Conservation (phyloP, 2,797 vertebrate species). For the Chelonia mydas region DNA sequence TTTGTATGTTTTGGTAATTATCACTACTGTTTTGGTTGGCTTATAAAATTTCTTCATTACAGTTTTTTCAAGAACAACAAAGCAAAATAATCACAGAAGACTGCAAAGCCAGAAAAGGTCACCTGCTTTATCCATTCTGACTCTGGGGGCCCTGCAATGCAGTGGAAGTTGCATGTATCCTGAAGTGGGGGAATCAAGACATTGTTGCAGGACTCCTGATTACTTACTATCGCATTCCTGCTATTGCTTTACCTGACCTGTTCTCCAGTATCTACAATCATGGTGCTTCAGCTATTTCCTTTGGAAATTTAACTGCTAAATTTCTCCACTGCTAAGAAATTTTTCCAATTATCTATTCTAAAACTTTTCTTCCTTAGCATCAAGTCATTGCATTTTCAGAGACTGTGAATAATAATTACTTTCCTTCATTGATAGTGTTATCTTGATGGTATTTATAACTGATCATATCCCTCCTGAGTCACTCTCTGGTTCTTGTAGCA, state of each 20-base stretch:
- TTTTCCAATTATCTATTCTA: not conserved
- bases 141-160: not conserved
- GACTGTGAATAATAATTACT: not conserved
- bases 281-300: not conserved
- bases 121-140: too few species aligned
- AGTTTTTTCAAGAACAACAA: too few species aligned
- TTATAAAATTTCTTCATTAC: not conserved
- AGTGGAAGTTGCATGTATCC: not conserved
- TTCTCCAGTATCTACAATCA: not conserved
- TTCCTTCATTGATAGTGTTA: not conserved
- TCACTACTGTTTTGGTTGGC: not conserved
- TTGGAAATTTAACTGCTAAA: not conserved
- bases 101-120: too few species aligned
- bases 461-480: slow-evolving; percentile 18
- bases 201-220: too few species aligned
- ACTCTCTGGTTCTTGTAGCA: not conserved
- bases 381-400: not conserved
- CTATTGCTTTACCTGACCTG: fast-evolving
- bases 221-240: not conserved
- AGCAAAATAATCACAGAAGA: too few species aligned
- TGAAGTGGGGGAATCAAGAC: not conserved
- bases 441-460: not conserved
- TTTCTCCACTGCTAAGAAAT: not conserved
- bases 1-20: not conserved
- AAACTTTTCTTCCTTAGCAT: not conserved